These are phyloP conservation scores for Scaptodrosophila latifasciaeformis DNA, from an alignment of 2,888 invertebrate species.

Conservation along the genomic window DNA sequence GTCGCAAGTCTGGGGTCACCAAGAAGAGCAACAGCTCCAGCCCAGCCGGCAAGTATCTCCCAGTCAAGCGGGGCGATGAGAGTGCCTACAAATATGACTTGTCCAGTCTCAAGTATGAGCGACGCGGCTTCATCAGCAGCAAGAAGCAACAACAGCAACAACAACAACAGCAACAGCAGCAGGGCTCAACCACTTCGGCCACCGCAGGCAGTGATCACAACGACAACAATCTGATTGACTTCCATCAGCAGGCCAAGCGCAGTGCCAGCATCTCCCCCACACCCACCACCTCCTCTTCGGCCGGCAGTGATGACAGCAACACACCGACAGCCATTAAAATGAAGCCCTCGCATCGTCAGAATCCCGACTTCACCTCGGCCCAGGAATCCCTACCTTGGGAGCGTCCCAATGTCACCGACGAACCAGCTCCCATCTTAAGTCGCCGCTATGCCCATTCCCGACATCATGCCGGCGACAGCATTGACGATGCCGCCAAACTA, in stretches of 20 bases:
- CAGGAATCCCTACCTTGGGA: conserved; percentile 75
- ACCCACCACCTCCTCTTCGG: conserved; percentile 53
- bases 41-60: conserved; percentile 55
- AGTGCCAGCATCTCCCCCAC: conserved; percentile 60
- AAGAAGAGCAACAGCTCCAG: conserved; percentile 66
- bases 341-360: conserved; percentile 49
- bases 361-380: conserved; percentile 59
- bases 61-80: conserved; percentile 70
- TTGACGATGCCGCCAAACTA: conserved; percentile 71
- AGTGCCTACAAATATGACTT: conserved; percentile 74
- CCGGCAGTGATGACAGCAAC: conserved; percentile 55
- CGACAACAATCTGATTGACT: conserved; percentile 75
- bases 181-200: conserved; percentile 40
- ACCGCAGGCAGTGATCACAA: conserved; percentile 67
- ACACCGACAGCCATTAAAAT: conserved; percentile 45
- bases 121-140: conserved; percentile 74
- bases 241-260: conserved; percentile 59
- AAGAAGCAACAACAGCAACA: conserved; percentile 55
- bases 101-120: conserved; percentile 72
- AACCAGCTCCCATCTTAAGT: conserved; percentile 73
- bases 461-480: conserved; percentile 65
- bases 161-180: conserved; percentile 25
- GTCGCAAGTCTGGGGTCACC: conserved; percentile 75
- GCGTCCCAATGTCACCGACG: conserved; percentile 63
- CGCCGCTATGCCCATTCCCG: conserved; percentile 74